These are phyloP conservation scores for Acanthornis magna DNA, from an alignment of 2,797 vertebrate species.

Conservation along the genomic window DNA sequence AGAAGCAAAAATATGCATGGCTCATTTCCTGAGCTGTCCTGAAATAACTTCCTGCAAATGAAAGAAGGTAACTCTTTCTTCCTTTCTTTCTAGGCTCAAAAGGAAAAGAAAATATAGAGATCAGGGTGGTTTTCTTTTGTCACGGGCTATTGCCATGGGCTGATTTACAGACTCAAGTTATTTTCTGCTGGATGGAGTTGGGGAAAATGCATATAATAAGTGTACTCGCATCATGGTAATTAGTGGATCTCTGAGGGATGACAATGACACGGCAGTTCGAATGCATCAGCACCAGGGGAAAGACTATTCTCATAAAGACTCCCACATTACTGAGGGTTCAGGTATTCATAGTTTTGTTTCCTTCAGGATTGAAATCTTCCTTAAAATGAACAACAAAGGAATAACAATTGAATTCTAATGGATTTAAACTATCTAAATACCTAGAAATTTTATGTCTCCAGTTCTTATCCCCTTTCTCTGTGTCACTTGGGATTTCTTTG, in stretches of 20 bases:
- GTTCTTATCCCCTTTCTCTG: background rate
- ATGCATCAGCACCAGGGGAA: background rate
- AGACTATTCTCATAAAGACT: background rate
- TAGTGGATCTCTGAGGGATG: background rate
- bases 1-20: background rate
- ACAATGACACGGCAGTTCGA: background rate
- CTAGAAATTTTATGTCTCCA: background rate
- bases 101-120: background rate
- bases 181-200: background rate
- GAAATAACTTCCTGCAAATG: background rate
- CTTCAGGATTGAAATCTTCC: background rate
- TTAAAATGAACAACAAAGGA: background rate
- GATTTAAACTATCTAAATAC: background rate
- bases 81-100: background rate
- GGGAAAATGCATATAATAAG: background rate
- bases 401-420: background rate
- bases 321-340: background rate
- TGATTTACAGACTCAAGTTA: background rate
- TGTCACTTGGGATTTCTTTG: background rate
- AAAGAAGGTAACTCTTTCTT: background rate
- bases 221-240: background rate
- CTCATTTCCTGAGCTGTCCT: background rate
- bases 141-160: background rate
- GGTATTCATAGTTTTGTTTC: background rate
- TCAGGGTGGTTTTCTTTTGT: background rate